Base-by-base conservation (phyloP, 2,797 vertebrate genomes). In the Phoeniculus purpureus region DNA sequence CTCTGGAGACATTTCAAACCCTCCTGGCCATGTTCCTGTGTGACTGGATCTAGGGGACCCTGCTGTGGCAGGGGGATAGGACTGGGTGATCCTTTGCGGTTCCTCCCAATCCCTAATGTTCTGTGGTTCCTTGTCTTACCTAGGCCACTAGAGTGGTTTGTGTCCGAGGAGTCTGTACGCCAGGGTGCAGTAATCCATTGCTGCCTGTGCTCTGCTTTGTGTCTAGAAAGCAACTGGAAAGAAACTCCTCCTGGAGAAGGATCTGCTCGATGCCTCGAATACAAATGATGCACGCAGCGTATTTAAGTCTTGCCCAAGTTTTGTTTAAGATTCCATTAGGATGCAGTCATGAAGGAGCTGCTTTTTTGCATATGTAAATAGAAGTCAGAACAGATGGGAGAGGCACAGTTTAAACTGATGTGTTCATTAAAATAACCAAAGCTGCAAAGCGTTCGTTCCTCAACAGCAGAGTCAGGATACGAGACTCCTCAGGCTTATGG, bases 371-470 rank as follows among this genome's bases (percentile, higher is more conserved):
- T 79, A 77, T 92, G 92, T 95, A 95, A 95, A 93, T 95, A 94
- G 85, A 91, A 91, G 90, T 67, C 61, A 93, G 91, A 95, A 93
- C 92, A 95, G 92, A 94, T 95, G 94, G 91, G 74, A 76, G 94
- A 93, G 78, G 83, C 89, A 95, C 29, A 94, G 94, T 95, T 95
- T 93, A 86, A 95, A 95, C 89, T 91, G 89, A 92, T 95, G 87
- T 93, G 80, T 95, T 93, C 94, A 92, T 96, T 95, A 95, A 92
- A 95, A 81, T 74, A 93, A 96, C 91, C 77, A 88, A 90, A 94
- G 72, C 87, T 93, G 78, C 43, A 77, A 84, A 90, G 65, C 79
- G 47, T 86, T 92, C 92, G 82, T 93, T 96, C 87, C 85, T 51
- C 71, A 87, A 82, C 84, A 93, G 78, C 7, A 8, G 86, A 8